phyloP scores from a whole-genome alignment of 2,797 vertebrate genomes.

The Myotis vivesi region DNA sequence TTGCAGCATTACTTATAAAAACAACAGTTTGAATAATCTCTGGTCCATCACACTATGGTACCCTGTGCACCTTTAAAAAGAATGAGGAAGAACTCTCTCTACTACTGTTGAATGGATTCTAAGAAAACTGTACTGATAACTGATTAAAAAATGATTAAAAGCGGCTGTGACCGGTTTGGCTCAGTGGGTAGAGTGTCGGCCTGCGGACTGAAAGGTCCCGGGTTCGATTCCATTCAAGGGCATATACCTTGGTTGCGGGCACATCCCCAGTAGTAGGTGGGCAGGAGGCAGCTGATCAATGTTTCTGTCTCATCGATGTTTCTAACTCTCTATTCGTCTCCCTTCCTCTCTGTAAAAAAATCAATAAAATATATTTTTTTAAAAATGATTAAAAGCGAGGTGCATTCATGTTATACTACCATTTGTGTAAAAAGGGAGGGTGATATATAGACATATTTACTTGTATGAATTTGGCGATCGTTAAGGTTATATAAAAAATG shows the following conservation, averaged over 20 bases:
- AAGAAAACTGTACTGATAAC: neutral
- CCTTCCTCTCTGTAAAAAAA: too few species aligned
- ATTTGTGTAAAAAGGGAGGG: neutral
- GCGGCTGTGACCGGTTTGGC: too few species aligned
- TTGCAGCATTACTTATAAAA: neutral
- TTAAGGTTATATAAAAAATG: neutral
- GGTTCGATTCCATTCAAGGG: too few species aligned
- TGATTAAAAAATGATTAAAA: neutral
- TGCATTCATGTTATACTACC: neutral
- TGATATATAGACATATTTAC: neutral
- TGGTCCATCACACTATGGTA: neutral
- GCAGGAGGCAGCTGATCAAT: too few species aligned
- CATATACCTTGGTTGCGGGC: too few species aligned
- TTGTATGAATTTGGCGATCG: neutral
- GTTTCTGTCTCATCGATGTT: too few species aligned
- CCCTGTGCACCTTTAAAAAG: neutral
- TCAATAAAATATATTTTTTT: too few species aligned
- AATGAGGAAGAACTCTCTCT: neutral
- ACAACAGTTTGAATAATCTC: neutral
- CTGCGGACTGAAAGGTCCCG: too few species aligned
- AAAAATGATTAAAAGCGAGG: neutral
- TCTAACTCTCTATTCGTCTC: too few species aligned
- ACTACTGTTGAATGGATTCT: neutral
- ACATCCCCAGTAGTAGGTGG: too few species aligned
- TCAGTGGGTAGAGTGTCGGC: too few species aligned